phyloP scores from a whole-genome alignment of 2,888 invertebrate species.

The Bembecia ichneumoniformis region DNA sequence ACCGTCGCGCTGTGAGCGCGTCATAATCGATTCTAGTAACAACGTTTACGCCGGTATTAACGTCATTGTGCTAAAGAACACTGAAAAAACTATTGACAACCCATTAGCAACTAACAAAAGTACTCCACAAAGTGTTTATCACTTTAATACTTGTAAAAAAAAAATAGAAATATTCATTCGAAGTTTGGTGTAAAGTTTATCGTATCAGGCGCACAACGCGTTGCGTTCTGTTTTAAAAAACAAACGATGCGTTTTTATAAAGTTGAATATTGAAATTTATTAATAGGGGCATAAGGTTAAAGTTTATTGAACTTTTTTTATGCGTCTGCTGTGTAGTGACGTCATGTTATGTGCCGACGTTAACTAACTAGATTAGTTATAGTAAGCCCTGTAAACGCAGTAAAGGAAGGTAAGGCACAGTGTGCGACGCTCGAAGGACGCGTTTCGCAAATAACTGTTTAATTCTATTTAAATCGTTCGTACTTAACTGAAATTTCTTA shows the following conservation, averaged over 20 bases:
- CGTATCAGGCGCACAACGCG: constrained; percentile 5
- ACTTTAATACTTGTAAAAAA: background rate
- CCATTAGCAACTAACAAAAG: background rate
- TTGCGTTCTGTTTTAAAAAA: constrained; percentile 19
- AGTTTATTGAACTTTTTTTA: constrained; percentile 66
- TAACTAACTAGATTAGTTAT: constrained; percentile 65
- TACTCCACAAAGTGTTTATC: constrained; percentile 2
- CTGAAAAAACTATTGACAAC: constrained; percentile 15
- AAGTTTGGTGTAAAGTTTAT: background rate
- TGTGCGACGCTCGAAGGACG: constrained; percentile 26
- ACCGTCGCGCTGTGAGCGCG: constrained; percentile 43
- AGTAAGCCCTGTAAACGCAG: constrained; percentile 42
- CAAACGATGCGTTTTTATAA: constrained; percentile 14
- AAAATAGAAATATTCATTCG: background rate
- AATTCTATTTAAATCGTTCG: constrained; percentile 29
- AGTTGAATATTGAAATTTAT: constrained; percentile 20
- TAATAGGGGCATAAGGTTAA: constrained; percentile 26
- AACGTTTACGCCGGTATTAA: constrained; percentile 12
- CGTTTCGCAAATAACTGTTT: constrained; percentile 26
- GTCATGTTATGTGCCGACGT: constrained; percentile 40
- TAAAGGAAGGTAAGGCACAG: constrained; percentile 22
- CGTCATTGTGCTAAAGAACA: constrained; percentile 19
- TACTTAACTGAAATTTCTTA: constrained; percentile 26
- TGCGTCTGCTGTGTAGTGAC: constrained; percentile 51
- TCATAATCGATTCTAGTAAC: constrained; percentile 12